phyloP scores from a whole-genome alignment of 2,888 invertebrate genomes.

The Venustoraphidia nigricollis region DNA sequence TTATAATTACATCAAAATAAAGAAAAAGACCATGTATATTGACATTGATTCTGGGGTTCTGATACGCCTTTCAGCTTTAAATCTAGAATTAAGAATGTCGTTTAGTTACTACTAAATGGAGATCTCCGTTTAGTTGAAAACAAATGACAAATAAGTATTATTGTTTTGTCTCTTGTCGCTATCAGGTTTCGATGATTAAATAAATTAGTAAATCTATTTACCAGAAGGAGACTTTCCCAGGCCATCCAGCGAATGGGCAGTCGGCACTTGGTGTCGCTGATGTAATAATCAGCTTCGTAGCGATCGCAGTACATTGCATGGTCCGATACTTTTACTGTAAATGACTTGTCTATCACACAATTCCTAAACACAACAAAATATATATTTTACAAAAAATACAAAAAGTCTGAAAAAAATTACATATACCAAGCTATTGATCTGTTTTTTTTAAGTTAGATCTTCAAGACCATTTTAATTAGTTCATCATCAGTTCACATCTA shows the following conservation, averaged over 20 bases:
- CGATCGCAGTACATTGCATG: conserved; percentile 74
- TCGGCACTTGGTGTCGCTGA: conserved; percentile 64
- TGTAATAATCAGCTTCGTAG: conserved; percentile 69
- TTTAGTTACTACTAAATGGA: too few relatives aligned
- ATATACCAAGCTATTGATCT: too few relatives aligned
- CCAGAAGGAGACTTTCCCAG: conserved; percentile 74
- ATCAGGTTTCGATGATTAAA: not conserved
- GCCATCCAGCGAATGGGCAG: conserved; percentile 89
- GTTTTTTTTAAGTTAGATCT: too few relatives aligned
- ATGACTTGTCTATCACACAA: conserved; percentile 69
- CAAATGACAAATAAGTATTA: not conserved
- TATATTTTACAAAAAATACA: not conserved
- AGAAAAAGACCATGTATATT: too few relatives aligned
- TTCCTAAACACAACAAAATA: conserved; percentile 39
- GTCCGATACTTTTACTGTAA: conserved; percentile 67
- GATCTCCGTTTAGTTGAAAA: too few relatives aligned
- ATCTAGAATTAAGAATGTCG: too few relatives aligned
- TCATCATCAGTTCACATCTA: too few relatives aligned
- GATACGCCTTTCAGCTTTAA: too few relatives aligned
- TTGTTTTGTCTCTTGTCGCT: not conserved
- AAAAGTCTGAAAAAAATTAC: too few relatives aligned
- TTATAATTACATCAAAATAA: too few relatives aligned
- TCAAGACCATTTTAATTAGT: too few relatives aligned
- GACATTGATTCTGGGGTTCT: too few relatives aligned
- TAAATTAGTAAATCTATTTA: conserved; percentile 24